These are phyloP conservation scores for Trissolcus japonicus DNA, from an alignment of 2,888 invertebrate species.

Conservation along the genomic window DNA sequence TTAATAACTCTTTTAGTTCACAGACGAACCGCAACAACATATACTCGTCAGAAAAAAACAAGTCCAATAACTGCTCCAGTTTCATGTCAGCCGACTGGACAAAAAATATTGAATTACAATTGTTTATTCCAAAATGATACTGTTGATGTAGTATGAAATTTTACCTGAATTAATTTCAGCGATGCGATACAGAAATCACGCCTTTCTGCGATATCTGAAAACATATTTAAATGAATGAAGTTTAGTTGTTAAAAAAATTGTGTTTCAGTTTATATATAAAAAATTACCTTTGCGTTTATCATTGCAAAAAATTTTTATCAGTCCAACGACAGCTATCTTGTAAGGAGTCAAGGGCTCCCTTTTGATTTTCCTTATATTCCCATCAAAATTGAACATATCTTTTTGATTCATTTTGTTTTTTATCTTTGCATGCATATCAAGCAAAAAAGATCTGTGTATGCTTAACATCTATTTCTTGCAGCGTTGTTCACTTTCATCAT, in stretches of 20 bases:
- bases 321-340: constrained; percentile 86
- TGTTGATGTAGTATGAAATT: neutral
- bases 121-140: neutral
- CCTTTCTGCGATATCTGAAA: constrained; percentile 79
- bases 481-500: too few relatives aligned
- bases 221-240: neutral
- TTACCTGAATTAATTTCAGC: constrained; percentile 86
- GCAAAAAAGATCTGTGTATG: too few relatives aligned
- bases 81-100: constrained; percentile 86
- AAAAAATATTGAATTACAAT: neutral
- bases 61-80: constrained; percentile 81
- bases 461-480: too few relatives aligned
- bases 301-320: constrained; percentile 86
- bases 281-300: constrained; percentile 78
- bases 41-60: constrained; percentile 82
- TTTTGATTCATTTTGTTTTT: constrained; percentile 67
- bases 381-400: constrained; percentile 72
- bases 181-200: constrained; percentile 89
- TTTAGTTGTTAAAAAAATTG: too few relatives aligned
- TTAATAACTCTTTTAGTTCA: constrained; percentile 80
- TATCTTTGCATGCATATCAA: neutral
- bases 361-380: constrained; percentile 71
- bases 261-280: neutral
- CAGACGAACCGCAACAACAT: constrained; percentile 79
- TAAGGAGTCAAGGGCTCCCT: constrained; percentile 86